phyloP scores from a whole-genome alignment of 2,797 vertebrate genomes.

The Aldrovandia affinis region DNA sequence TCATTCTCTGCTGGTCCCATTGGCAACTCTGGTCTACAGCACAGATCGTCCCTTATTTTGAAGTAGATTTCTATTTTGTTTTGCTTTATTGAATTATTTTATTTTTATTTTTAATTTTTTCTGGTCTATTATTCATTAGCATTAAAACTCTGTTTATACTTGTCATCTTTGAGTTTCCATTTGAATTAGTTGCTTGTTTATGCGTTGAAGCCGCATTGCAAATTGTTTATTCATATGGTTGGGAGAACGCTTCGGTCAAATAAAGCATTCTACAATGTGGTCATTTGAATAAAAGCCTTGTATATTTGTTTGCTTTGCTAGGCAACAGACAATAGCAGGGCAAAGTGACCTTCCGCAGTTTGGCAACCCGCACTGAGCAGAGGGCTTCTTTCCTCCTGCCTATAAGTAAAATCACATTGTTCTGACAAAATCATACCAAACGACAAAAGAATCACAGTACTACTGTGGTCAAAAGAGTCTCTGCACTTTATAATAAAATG shows the following conservation, averaged over 20 bases:
- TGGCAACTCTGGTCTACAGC: constrained; percentile 36
- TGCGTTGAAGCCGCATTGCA: background rate
- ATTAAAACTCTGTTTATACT: background rate
- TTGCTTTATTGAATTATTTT: no score
- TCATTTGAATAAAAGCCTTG: background rate
- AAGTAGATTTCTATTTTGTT: no score
- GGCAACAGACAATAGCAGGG: constrained; percentile 20
- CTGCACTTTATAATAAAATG: background rate
- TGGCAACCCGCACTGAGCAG: background rate
- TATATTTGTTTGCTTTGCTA: constrained; percentile 31
- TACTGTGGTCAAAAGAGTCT: background rate
- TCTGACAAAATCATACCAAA: background rate
- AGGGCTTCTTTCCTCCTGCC: background rate
- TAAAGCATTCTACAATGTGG: background rate
- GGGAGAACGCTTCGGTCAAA: background rate
- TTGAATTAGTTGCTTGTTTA: background rate
- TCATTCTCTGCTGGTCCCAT: background rate
- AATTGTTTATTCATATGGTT: constrained; percentile 8
- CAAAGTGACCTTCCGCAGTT: constrained; percentile 20
- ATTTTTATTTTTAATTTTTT: background rate
- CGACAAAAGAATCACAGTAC: background rate
- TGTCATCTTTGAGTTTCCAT: background rate
- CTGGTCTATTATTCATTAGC: background rate
- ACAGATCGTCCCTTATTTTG: constrained; percentile 81
- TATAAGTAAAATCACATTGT: constrained; percentile 17